phyloP scores from a whole-genome alignment of 2,797 vertebrate genomes.

The Xyrichtys novacula region DNA sequence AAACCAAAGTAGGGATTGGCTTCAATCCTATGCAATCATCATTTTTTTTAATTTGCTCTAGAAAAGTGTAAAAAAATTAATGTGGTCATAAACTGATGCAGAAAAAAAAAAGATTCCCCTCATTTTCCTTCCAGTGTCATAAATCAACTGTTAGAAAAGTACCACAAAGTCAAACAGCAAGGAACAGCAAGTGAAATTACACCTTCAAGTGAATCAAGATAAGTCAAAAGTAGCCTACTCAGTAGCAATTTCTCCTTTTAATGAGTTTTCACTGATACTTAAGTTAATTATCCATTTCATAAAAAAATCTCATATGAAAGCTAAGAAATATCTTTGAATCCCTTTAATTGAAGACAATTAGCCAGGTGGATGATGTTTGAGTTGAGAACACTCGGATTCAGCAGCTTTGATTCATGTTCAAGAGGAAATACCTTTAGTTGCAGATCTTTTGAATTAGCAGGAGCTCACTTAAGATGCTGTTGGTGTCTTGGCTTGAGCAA shows the following conservation, averaged over 20 bases:
- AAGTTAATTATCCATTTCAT: conserved; percentile 30
- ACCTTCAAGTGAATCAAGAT: conserved; percentile 50
- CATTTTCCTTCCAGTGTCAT: conserved; percentile 36
- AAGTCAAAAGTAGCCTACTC: conserved; percentile 31
- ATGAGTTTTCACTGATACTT: conserved; percentile 45
- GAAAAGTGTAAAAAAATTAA: conserved; percentile 30
- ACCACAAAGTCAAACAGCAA: conserved; percentile 25
- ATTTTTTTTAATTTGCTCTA: conserved; percentile 28
- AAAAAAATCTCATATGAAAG: conserved; percentile 17
- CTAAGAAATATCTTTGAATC: conserved; percentile 14
- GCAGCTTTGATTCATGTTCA: conserved; percentile 11
- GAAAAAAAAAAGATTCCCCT: conserved; percentile 11
- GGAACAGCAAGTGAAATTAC: conserved; percentile 28
- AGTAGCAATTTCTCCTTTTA: conserved; percentile 52
- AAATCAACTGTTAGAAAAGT: conserved; percentile 38
- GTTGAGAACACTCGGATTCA: background rate
- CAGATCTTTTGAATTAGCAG: conserved; percentile 5
- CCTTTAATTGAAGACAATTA: conserved; percentile 16
- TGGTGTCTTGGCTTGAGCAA: background rate
- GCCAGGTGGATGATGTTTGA: conserved; percentile 17
- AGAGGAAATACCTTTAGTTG: background rate
- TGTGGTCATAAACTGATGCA: conserved; percentile 17
- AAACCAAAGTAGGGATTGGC: conserved; percentile 21
- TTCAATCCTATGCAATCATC: conserved; percentile 7
- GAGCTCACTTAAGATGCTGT: background rate